Conservation (phyloP, 1,140 invertebrate genomes). For the Drosophila navojoa region DNA sequence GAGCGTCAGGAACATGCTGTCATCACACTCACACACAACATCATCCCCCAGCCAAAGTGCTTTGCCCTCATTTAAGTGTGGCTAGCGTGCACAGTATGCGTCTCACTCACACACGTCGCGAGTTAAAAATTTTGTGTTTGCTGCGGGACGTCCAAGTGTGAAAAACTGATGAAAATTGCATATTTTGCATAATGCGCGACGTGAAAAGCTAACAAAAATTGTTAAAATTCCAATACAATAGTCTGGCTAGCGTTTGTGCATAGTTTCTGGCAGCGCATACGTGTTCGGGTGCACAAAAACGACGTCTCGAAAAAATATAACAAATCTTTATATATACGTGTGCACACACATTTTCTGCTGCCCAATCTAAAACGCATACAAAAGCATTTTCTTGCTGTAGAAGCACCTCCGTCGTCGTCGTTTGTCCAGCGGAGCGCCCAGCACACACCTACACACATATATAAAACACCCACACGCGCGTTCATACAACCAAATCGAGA, state of each 20-base stretch:
- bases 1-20: constrained; percentile 32
- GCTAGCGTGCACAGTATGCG: constrained; percentile 63
- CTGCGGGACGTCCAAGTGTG: constrained; percentile 67
- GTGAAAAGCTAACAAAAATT: constrained; percentile 80
- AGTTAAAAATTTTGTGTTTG: constrained; percentile 72
- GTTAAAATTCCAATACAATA: constrained; percentile 71
- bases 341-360: constrained; percentile 75
- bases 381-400: constrained; percentile 76
- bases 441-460: constrained; percentile 60
- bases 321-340: constrained; percentile 59
- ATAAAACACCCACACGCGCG: constrained; percentile 33
- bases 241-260: constrained; percentile 70
- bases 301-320: constrained; percentile 72
- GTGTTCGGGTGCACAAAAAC: constrained; percentile 73
- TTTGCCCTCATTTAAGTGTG: constrained; percentile 77
- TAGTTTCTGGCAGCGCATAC: constrained; percentile 66
- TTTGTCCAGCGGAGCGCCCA: constrained; percentile 69
- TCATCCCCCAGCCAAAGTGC: constrained; percentile 51
- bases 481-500: constrained; percentile 49
- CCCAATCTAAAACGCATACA: constrained; percentile 76
- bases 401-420: constrained; percentile 46
- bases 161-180: constrained; percentile 79
- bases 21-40: constrained; percentile 56
- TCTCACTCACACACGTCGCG: constrained; percentile 66
- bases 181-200: constrained; percentile 83